Evolutionary conservation across 2,797 vertebrate species (phyloP).

Genomic region (Podarcis lilfordi): DNA sequence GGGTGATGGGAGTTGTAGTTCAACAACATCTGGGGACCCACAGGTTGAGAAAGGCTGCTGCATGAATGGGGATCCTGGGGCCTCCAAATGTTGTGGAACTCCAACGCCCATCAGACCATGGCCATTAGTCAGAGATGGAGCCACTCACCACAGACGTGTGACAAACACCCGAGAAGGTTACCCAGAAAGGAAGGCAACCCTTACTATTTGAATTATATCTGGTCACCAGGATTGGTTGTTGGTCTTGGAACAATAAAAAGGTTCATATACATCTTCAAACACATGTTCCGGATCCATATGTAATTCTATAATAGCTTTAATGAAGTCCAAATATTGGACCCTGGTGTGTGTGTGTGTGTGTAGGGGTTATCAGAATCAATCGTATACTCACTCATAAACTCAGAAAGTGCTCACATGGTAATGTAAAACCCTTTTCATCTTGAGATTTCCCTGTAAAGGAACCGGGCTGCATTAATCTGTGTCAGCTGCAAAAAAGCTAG

Average conservation of each 20-base stretch:
- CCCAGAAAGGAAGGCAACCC: no score
- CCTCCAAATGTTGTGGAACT: no score
- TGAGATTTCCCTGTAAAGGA: not conserved
- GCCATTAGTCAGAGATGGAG: no score
- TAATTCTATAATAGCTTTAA: constrained; percentile 1
- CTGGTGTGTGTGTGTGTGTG: not conserved
- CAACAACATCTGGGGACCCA: no score
- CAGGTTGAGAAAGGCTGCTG: no score
- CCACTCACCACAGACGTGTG: no score
- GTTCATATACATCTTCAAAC: not conserved
- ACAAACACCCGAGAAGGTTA: no score
- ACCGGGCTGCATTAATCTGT: not conserved
- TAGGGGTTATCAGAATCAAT: not conserved
- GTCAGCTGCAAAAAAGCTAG: not conserved
- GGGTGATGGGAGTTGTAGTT: no score
- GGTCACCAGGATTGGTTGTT: not conserved
- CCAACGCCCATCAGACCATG: no score
- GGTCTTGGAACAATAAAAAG: not conserved
- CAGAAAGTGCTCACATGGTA: not conserved
- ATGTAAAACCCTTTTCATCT: constrained; percentile 10
- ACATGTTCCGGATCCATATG: not conserved
- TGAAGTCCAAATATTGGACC: not conserved
- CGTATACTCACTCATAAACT: constrained; percentile 1
- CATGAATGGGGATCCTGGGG: no score
- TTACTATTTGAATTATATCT: not conserved